Conservation (phyloP, 2,113 vertebrate genomes). For the Rhombomys opimus region DNA sequence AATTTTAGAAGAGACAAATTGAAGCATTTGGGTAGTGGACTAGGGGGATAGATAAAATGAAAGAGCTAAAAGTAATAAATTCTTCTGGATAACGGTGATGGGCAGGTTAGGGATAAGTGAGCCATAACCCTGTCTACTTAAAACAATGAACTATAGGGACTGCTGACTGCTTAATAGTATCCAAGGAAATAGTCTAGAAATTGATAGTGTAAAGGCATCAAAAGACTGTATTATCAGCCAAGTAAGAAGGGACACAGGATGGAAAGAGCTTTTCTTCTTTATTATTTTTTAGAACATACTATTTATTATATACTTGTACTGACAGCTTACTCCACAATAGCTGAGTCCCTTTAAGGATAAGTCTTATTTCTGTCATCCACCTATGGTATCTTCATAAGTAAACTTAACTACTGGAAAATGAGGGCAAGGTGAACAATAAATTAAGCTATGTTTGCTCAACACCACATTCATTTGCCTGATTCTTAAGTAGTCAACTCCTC, state of each 20-base stretch:
- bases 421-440: slow-evolving; percentile 11
- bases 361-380: not conserved
- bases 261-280: not conserved
- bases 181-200: not conserved
- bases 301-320: not conserved
- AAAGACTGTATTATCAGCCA: not conserved
- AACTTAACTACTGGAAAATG: not conserved
- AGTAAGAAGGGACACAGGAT: not conserved
- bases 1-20: not conserved
- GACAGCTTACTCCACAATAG: slow-evolving; percentile 20
- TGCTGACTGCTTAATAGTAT: not conserved
- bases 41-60: not conserved
- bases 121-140: not conserved
- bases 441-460: not conserved
- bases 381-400: not conserved
- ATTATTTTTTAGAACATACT: not conserved
- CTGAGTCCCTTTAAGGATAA: not conserved
- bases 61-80: not conserved
- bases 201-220: not conserved
- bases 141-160: not conserved
- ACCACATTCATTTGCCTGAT: not conserved
- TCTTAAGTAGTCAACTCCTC: not conserved
- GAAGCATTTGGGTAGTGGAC: not conserved
- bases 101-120: not conserved
- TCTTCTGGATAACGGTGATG: not conserved